Evolutionary conservation across 2,797 vertebrate genomes (phyloP), one percentile per base, ranked within the genome.

Genomic region (Cynopterus sphinx): DNA sequence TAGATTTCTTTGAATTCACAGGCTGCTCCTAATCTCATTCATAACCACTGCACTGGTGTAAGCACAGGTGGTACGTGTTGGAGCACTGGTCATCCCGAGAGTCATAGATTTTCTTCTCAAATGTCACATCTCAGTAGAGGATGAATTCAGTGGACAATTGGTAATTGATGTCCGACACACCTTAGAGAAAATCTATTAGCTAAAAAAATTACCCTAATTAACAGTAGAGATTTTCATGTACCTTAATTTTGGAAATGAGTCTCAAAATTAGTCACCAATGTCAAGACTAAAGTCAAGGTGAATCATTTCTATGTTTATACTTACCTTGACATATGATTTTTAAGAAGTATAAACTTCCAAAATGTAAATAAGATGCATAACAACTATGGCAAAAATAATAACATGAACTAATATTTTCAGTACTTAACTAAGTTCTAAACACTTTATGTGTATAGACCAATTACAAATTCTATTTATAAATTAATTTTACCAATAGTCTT

Each of bases 181-280:
- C 33, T 75, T 39, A 31, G 10, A 77, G 53, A 77, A 95, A 82
- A 86, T 71, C 15, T 75, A 13, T n/a, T 53, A 24, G 41, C 7
- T 36, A 73, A 93, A 86, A 4, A 6, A 57, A 28, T 55, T 15
- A 33, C 2, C 85, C 3, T 51, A 49, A 49, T 49, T 49, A 49
- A n/a, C 5, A 59, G 71, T n/a, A 36, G 19, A 26, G 5, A 33
- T 65, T 75, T 57, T n/a, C 26, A 68, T 39, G 11, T 59, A n/a
- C 22, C 71, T 85, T 36, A 71, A 46, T 39, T 90, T 84, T 73
- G 24, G 8, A 88, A 96, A 88, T 46, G 26, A 53, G 24, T n/a
- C 22, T 65, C n/a, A 82, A 67, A 61, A 12, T 81, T 43, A 77
- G 36, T 55, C 59, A 94, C 16, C 5, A 31, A 53, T 46, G 15